Percentiles rank a stretch among this genome's conserved stretches.
These are phyloP conservation scores for Apostichopus parvimensis DNA, from an alignment of 35 echinoderm and acorn worm genomes.

Conservation along the genomic window DNA sequence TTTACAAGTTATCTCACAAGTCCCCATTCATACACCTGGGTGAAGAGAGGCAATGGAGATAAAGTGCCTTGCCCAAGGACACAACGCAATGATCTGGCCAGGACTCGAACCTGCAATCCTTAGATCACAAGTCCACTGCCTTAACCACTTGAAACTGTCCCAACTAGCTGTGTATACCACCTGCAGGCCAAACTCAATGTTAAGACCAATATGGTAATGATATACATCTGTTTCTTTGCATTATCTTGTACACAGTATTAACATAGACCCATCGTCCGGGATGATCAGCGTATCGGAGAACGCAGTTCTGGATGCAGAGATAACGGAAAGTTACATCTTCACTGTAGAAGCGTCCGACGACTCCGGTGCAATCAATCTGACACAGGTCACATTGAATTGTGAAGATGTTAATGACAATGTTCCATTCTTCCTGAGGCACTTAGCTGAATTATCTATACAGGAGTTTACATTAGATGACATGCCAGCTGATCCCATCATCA, in stretches of 20 bases:
- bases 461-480: neutral
- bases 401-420: constrained; percentile 19
- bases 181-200: too few species aligned
- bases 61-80: too few species aligned
- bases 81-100: too few species aligned
- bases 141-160: too few species aligned
- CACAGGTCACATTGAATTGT: neutral
- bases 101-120: too few species aligned
- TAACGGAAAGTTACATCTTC: neutral
- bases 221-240: too few species aligned
- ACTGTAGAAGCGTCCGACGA: constrained; percentile 13
- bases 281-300: neutral
- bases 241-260: neutral
- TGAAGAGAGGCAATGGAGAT: too few species aligned
- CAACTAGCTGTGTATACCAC: too few species aligned
- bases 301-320: neutral
- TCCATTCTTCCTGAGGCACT: neutral
- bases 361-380: neutral
- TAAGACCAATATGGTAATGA: too few species aligned
- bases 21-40: too few species aligned
- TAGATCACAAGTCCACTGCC: too few species aligned
- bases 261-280: neutral
- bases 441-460: neutral
- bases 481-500: neutral
- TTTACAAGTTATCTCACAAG: too few species aligned